A percentile compares a stretch with the other conserved stretches of the same genome.
These are phyloP conservation scores for Ictalurus furcatus DNA, from an alignment of 2,113 vertebrate species.

Conservation along the genomic window DNA sequence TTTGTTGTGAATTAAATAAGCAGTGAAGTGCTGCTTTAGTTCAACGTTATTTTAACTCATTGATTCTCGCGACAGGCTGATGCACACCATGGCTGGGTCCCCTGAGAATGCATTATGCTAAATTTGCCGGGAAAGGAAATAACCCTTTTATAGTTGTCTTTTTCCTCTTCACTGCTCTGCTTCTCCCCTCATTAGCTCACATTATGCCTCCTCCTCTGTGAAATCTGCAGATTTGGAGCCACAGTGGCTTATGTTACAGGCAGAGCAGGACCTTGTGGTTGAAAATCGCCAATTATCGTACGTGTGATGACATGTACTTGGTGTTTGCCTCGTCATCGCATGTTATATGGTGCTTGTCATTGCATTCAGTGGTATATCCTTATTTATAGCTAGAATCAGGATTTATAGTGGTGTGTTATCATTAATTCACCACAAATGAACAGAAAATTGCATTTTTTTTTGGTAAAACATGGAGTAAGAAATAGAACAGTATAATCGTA, in stretches of 20 bases:
- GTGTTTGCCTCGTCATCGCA: background rate
- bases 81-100: conserved; percentile 64
- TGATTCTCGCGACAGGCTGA: conserved; percentile 69
- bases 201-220: conserved; percentile 42
- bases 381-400: background rate
- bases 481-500: background rate
- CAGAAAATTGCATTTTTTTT: background rate
- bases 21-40: conserved; percentile 77
- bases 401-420: background rate
- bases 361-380: background rate
- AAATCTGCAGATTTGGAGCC: conserved; percentile 40
- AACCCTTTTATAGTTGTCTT: conserved; percentile 45
- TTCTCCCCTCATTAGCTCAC: conserved; percentile 53
- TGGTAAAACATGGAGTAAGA: background rate
- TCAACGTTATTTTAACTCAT: conserved; percentile 76
- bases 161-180: conserved; percentile 18
- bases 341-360: background rate
- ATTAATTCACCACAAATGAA: background rate
- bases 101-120: conserved; percentile 55
- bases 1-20: conserved; percentile 84
- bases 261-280: conserved; percentile 33
- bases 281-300: conserved; percentile 42
- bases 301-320: conserved; percentile 37
- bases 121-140: conserved; percentile 51
- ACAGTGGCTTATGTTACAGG: conserved; percentile 21